Evolutionary conservation across 1,140 invertebrate species (phyloP).

Genomic region (Drosophila subpulchrella): DNA sequence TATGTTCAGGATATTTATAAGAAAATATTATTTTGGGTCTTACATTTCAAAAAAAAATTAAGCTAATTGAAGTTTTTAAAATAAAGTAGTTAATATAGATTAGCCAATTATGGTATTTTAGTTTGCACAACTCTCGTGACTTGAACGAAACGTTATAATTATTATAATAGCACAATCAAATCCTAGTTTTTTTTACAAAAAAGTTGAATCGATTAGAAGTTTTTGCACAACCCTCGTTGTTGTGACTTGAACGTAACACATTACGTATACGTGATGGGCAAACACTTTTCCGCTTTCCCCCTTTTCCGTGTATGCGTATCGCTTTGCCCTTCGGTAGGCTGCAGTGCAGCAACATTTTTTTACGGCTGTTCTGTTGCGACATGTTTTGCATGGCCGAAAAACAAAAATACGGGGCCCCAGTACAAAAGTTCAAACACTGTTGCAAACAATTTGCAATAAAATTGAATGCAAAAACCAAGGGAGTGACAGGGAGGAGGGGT

Average conservation of each 20-base stretch:
- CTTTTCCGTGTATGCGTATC: slow-evolving; percentile 18
- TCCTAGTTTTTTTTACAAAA: no score
- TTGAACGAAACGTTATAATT: no score
- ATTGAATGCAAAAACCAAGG: slow-evolving; percentile 54
- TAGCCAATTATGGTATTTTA: no score
- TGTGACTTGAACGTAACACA: slow-evolving; percentile 48
- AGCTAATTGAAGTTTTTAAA: no score
- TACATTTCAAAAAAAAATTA: no score
- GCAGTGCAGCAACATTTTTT: slow-evolving; percentile 62
- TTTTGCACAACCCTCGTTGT: slow-evolving; percentile 5
- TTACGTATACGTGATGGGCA: slow-evolving; percentile 45
- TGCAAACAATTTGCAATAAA: slow-evolving; percentile 81
- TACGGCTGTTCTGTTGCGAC: slow-evolving; percentile 35
- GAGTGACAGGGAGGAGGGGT: not conserved
- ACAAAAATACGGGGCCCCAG: slow-evolving; percentile 7
- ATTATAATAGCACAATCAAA: no score
- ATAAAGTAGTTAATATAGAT: no score
- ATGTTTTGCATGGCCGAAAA: slow-evolving; percentile 70
- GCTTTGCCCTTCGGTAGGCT: slow-evolving; percentile 17
- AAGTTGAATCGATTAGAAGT: no score
- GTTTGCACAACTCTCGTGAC: no score
- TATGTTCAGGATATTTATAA: no score
- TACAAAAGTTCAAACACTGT: slow-evolving; percentile 47
- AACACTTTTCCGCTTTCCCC: slow-evolving; percentile 27
- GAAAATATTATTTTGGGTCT: no score